Conservation (phyloP, 2,888 invertebrate species). For the Agriopis leucophaearia region DNA sequence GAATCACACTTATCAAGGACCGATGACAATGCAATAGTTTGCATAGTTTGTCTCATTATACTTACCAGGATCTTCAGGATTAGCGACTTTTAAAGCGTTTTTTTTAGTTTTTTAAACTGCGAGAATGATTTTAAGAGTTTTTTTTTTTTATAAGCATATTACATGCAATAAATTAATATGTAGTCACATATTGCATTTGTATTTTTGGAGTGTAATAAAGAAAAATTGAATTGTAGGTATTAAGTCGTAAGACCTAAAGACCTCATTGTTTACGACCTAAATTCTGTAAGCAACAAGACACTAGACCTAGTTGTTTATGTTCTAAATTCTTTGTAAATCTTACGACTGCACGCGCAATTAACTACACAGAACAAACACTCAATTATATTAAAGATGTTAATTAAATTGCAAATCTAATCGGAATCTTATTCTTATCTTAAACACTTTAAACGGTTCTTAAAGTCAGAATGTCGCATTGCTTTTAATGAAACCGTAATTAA, state of each 20-base stretch:
- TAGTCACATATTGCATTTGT: too few species aligned
- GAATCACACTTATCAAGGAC: too few species aligned
- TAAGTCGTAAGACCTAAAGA: constrained; percentile 34
- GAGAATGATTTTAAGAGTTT: too few species aligned
- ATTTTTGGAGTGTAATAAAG: too few species aligned
- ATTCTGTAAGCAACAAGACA: constrained; percentile 31
- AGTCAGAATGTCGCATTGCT: constrained; percentile 6
- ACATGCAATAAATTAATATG: too few species aligned
- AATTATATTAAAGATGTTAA: constrained; percentile 30
- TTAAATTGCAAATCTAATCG: constrained; percentile 25
- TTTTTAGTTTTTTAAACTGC: too few species aligned
- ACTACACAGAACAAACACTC: constrained; percentile 29
- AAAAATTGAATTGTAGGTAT: too few species aligned
- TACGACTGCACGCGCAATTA: constrained; percentile 31
- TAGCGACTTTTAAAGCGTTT: too few species aligned
- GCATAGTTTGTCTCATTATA: too few species aligned
- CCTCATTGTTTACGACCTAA: constrained; percentile 43
- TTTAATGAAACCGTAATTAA: constrained; percentile 2
- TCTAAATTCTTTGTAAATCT: constrained; percentile 32
- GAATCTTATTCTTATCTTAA: constrained; percentile 15
- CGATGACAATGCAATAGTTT: too few species aligned
- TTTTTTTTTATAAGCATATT: too few species aligned
- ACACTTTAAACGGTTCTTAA: constrained; percentile 8
- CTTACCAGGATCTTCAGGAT: too few species aligned
- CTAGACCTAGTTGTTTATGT: constrained; percentile 35